Evolutionary conservation across 2,797 vertebrate species (phyloP), one percentile per base, ranked within the genome.

Genomic region (Ptychobarbus kaznakovi): DNA sequence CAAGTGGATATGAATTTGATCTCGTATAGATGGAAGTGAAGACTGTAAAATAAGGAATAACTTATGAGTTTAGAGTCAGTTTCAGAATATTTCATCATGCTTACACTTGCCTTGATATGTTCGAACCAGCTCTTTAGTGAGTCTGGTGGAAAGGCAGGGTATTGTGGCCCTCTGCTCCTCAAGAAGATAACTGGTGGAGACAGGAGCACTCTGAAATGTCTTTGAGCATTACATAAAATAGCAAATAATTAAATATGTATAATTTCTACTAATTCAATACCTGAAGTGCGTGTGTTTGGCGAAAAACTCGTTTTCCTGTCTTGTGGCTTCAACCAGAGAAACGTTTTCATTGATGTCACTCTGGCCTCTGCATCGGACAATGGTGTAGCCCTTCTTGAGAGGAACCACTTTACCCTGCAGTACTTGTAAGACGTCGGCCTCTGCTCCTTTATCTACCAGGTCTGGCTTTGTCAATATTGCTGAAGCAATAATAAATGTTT

Each of bases 391-490:
- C 85, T 96, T 96, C 87, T 91, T 95, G 61, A 97, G 93, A n/a
- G 90, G 91, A 79, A 93, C 88, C 3, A 94, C 86, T 0, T 87
- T 79, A 87, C 96, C 96, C 22, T 16, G 84, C 0, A 95, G 82
- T 38, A 96, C 89, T 0, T 94, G 93, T 0, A 96, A 0, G 0
- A 96, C 22, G 3, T 89, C 49, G 0, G 86, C 83, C 20, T 97
- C 95, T 0, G 95, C 93, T 32, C 96, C 96, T 89, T 9, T 94
- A 88, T 96, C 96, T 22, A 96, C 80, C 75, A 96, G 91, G 87
- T 97, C 96, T 0, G 96, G 96, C 89, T 97, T 97, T 0, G 96
- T 96, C 87, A 97, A 89, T 89, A 97, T 94, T 6, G 90, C 90
- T 91, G 79, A 78, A 82, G 46, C 18, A 75, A 80, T 56, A 84